Evolutionary conservation across 2,113 vertebrate genomes (phyloP), one percentile per base, ranked within the genome.

Genomic region (Rhabdomys dilectus): DNA sequence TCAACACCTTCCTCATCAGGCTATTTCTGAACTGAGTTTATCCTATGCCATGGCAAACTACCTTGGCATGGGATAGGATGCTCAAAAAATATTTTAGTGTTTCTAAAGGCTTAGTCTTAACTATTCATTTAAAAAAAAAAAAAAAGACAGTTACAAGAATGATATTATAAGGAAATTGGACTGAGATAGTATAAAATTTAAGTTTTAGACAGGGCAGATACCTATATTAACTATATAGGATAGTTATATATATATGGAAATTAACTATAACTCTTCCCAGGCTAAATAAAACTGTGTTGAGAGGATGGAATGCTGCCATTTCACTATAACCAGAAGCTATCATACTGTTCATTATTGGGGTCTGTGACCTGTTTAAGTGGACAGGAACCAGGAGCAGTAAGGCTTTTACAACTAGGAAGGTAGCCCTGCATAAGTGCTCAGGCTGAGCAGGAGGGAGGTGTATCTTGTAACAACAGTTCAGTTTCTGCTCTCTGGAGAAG

Each of bases 61-160:
- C n/a, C 82, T 92, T 92, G 42, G 70, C 87, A 95, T 16, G 42
- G 56, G 31, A 42, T 16, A 94, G 36, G 26, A 45, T 81, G 31
- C 45, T 93, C 68, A 84, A 29, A 53, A 91, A 92, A 16, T 39
- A 90, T 24, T 48, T 93, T 4, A 89, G 72, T 92, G 60, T 89
- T 97, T 81, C 51, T 87, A 77, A 51, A 87, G 29, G 13, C 24
- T 94, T 87, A 64, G 19, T 87, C 48, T 88, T 80, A 94, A 90
- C 56, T n/a, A 82, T 39, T 85, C 11, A 60, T 88, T 24, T 66
- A 56, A 66, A 60, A 1, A 84, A 78, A 48, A n/a, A 24, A 6
- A 1, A 89, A 96, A 29, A 81, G 5, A n/a, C 60, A 51, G 26
- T 62, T 62, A 85, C 73, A 5, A 77, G 16, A 92, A 73, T 60